These are phyloP conservation scores for Caenorhabditis imperialis DNA, from an alignment of 2,888 invertebrate species.

Conservation along the genomic window DNA sequence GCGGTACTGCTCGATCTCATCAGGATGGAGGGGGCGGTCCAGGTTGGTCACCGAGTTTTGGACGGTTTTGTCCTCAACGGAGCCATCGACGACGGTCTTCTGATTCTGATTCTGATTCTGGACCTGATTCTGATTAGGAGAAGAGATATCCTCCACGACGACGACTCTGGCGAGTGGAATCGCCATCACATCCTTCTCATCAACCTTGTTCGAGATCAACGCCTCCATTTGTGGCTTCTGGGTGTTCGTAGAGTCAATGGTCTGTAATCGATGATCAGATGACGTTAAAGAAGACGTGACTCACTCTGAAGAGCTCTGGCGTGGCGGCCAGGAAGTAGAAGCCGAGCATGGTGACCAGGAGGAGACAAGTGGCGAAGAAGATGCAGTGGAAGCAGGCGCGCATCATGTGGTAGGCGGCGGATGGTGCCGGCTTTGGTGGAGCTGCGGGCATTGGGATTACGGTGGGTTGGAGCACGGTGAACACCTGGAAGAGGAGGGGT, in stretches of 20 bases:
- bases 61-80: slow-evolving; percentile 48
- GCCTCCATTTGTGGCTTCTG: slow-evolving; percentile 48
- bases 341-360: slow-evolving; percentile 33
- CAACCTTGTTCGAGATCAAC: slow-evolving; percentile 11
- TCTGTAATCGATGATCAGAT: too few species aligned
- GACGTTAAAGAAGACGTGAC: too few species aligned
- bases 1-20: slow-evolving; percentile 50
- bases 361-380: slow-evolving; percentile 33
- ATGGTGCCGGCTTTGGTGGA: slow-evolving; percentile 10
- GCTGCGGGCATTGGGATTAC: slow-evolving; percentile 54
- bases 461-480: slow-evolving; percentile 64
- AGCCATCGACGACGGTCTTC: slow-evolving; percentile 46
- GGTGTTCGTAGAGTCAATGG: too few species aligned
- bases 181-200: slow-evolving; percentile 26
- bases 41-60: slow-evolving; percentile 7
- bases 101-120: slow-evolving; percentile 6
- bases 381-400: slow-evolving; percentile 36
- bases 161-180: slow-evolving; percentile 50
- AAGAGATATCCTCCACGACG: slow-evolving; percentile 50
- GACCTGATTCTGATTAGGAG: not conserved
- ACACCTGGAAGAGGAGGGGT: slow-evolving; percentile 38
- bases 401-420: slow-evolving; percentile 15
- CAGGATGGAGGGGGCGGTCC: slow-evolving; percentile 52
- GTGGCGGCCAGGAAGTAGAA: slow-evolving; percentile 30
- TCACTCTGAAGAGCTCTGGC: slow-evolving; percentile 32